These are phyloP conservation scores for Hoplostethus mediterraneus DNA, from an alignment of 2,797 vertebrate genomes.

Conservation along the genomic window DNA sequence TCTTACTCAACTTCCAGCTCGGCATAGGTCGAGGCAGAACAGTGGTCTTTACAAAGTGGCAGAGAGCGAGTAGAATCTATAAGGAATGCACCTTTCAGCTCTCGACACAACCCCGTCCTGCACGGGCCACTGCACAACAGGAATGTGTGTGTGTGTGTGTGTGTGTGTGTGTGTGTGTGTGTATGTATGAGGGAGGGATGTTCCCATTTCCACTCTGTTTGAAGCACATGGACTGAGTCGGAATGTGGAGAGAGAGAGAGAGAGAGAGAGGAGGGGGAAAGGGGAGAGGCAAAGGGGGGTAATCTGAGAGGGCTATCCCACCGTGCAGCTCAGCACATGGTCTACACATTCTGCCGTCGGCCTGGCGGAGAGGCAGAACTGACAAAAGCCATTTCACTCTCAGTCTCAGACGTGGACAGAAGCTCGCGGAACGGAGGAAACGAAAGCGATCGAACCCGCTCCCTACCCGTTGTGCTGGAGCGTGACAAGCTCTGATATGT, in stretches of 20 bases:
- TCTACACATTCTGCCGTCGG: slow-evolving; percentile 38
- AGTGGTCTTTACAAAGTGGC: slow-evolving; percentile 24
- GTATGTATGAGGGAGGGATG: slow-evolving; percentile 46
- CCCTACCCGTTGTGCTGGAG: background rate
- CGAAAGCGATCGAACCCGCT: slow-evolving; percentile 2
- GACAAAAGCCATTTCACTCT: slow-evolving; percentile 28
- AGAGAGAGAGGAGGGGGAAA: background rate
- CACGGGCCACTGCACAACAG: slow-evolving; percentile 69
- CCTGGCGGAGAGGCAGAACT: slow-evolving; percentile 11
- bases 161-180: slow-evolving; percentile 3
- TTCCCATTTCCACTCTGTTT: slow-evolving; percentile 79
- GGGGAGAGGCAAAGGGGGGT: slow-evolving; percentile 35
- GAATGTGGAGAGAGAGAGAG: slow-evolving; percentile 54
- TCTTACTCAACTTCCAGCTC: slow-evolving; percentile 31
- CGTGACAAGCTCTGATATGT: slow-evolving; percentile 35
- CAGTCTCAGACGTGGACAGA: slow-evolving; percentile 32
- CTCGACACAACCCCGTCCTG: slow-evolving; percentile 30
- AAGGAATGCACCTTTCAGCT: slow-evolving; percentile 30
- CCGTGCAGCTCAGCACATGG: slow-evolving; percentile 65
- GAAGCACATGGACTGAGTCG: slow-evolving; percentile 77
- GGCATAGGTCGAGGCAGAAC: slow-evolving; percentile 26
- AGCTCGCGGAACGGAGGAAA: too few species aligned
- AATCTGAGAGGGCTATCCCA: slow-evolving; percentile 78
- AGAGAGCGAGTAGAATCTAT: slow-evolving; percentile 26
- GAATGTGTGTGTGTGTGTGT: slow-evolving; percentile 72